These are phyloP conservation scores for Holothuria leucospilota DNA, from an alignment of 53 echinoderm and acorn worm genomes.

Conservation along the genomic window DNA sequence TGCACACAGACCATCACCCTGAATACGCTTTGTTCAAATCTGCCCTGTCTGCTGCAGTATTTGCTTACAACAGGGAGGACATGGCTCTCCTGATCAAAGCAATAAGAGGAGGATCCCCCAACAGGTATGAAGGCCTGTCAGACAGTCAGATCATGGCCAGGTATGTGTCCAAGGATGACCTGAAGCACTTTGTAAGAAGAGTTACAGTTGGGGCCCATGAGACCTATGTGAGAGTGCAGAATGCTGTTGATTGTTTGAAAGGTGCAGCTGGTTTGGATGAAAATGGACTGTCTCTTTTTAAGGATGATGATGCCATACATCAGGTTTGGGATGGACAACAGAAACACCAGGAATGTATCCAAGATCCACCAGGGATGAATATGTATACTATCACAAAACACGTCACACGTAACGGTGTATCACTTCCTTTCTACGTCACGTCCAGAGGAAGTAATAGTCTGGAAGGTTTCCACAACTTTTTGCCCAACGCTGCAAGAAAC, in stretches of 20 bases:
- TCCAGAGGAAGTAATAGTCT: constrained; percentile 58
- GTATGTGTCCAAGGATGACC: constrained; percentile 9
- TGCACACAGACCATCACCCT: constrained; percentile 31
- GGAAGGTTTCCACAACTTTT: constrained; percentile 57
- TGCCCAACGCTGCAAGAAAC: constrained; percentile 56
- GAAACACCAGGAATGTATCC: constrained; percentile 64
- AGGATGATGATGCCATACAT: constrained; percentile 54
- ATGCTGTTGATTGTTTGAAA: constrained; percentile 44
- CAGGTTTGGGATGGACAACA: constrained; percentile 59
- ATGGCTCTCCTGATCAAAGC: constrained; percentile 40
- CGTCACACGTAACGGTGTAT: constrained; percentile 37
- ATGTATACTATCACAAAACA: constrained; percentile 62
- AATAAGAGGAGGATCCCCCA: constrained; percentile 38
- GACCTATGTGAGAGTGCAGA: constrained; percentile 48
- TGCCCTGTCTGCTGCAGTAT: constrained; percentile 46
- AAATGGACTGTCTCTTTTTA: constrained; percentile 55
- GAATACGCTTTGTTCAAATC: constrained; percentile 58
- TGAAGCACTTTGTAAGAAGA: constrained; percentile 47
- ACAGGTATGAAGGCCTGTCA: constrained; percentile 20
- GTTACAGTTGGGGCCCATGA: constrained; percentile 49
- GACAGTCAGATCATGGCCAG: constrained; percentile 25
- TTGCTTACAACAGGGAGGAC: constrained; percentile 53
- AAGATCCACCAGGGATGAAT: constrained; percentile 58
- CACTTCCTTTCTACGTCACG: constrained; percentile 43
- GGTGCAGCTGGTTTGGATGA: constrained; percentile 51